Conservation (phyloP, 2,113 vertebrate genomes). For the Nicator chloris region DNA sequence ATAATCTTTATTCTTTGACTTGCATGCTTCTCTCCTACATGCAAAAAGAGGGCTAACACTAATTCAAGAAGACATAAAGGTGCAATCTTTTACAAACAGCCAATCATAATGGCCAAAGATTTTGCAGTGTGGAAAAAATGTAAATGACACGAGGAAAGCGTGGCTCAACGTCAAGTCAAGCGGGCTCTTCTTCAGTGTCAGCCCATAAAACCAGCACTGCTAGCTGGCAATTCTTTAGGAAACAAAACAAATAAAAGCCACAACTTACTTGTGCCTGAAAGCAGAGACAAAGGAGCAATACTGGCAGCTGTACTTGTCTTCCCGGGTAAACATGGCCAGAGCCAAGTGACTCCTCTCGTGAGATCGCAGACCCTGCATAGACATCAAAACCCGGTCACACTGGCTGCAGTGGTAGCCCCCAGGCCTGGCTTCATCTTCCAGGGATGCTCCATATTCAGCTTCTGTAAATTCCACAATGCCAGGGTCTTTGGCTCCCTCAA, state of each 20-base stretch:
- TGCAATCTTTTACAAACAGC: not conserved
- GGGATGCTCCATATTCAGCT: slow-evolving; percentile 75
- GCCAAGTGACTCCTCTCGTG: slow-evolving; percentile 98
- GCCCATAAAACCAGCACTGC: not conserved
- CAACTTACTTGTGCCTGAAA: slow-evolving; percentile 98
- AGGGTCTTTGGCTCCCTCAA: slow-evolving; percentile 71
- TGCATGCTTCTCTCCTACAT: not conserved
- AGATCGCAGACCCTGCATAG: slow-evolving; percentile 97
- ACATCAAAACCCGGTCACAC: slow-evolving; percentile 97
- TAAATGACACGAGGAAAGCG: not conserved
- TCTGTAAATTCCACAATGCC: slow-evolving; percentile 74
- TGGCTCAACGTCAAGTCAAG: not conserved
- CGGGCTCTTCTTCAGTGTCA: not conserved
- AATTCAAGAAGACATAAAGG: not conserved
- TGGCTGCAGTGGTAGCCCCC: slow-evolving; percentile 91
- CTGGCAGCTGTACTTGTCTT: slow-evolving; percentile 99
- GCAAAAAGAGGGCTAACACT: not conserved
- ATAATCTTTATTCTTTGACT: not conserved
- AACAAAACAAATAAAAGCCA: not conserved
- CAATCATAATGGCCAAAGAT: not conserved
- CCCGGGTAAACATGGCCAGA: slow-evolving; percentile 87
- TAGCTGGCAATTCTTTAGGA: not conserved
- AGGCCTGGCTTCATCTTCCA: slow-evolving; percentile 81
- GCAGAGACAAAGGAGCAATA: slow-evolving; percentile 97
- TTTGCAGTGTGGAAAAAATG: not conserved